A percentile compares a stretch with the other conserved stretches of the same genome.
phyloP scores from a whole-genome alignment of 2,797 vertebrate genomes.

The Phoeniculus purpureus region DNA sequence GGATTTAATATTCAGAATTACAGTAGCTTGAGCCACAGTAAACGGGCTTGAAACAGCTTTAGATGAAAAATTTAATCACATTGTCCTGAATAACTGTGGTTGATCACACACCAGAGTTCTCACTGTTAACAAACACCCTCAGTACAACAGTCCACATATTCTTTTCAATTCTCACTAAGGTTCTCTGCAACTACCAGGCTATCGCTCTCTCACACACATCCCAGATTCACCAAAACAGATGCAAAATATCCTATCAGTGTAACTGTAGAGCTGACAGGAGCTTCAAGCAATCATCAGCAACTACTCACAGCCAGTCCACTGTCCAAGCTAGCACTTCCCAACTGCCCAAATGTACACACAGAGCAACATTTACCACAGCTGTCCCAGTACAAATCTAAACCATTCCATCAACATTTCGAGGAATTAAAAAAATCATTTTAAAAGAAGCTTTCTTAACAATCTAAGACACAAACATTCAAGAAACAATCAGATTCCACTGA shows the following conservation, averaged over 20 bases:
- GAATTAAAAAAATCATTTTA: neutral
- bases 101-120: neutral
- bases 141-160: neutral
- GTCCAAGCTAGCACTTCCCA: neutral
- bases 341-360: fast-evolving
- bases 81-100: neutral
- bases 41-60: neutral
- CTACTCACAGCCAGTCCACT: neutral
- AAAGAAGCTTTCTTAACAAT: neutral
- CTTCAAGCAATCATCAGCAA: fast-evolving
- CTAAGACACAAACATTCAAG: neutral
- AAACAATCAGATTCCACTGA: neutral
- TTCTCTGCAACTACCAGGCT: neutral
- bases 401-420: neutral
- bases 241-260: neutral
- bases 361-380: neutral
- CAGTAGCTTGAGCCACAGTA: neutral
- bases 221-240: neutral
- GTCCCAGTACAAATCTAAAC: neutral
- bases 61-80: neutral
- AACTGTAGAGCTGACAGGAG: fast-evolving
- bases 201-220: neutral
- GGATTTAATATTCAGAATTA: neutral
- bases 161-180: neutral
- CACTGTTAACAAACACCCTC: neutral